phyloP scores from a whole-genome alignment of 2,797 vertebrate species.

The Erpetoichthys calabaricus region DNA sequence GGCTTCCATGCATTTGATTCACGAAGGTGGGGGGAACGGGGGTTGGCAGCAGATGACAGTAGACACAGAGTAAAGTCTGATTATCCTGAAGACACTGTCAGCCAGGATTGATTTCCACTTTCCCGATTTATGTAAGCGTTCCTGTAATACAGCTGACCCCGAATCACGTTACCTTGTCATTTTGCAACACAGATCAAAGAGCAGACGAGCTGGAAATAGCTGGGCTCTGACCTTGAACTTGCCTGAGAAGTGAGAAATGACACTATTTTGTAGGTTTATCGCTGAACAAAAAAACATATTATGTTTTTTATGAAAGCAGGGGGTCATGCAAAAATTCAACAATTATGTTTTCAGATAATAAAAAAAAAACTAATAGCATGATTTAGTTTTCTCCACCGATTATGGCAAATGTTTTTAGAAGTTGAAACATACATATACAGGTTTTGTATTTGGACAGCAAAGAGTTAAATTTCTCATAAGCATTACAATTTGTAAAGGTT shows the following conservation, averaged over 20 bases:
- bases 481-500: no score
- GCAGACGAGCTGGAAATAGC: conserved; percentile 85
- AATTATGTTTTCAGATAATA: no score
- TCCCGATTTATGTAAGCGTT: conserved; percentile 64
- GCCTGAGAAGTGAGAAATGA: conserved; percentile 46
- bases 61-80: conserved; percentile 65
- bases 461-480: no score
- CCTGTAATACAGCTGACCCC: conserved; percentile 86
- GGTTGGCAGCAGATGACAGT: conserved; percentile 43
- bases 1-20: conserved; percentile 54
- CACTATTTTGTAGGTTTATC: conserved; percentile 31
- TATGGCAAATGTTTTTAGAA: no score
- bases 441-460: no score
- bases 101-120: conserved; percentile 80
- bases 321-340: no score
- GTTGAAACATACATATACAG: no score
- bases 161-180: conserved; percentile 89
- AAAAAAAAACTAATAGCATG: no score
- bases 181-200: conserved; percentile 72
- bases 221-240: conserved; percentile 76
- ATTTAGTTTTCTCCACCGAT: no score
- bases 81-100: conserved; percentile 95
- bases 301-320: conserved; percentile 20
- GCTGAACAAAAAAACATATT: conserved; percentile 25
- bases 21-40: conserved; percentile 15